Evolutionary conservation across 2,888 invertebrate genomes (phyloP).

Genomic region (Platycheirus rosarum): DNA sequence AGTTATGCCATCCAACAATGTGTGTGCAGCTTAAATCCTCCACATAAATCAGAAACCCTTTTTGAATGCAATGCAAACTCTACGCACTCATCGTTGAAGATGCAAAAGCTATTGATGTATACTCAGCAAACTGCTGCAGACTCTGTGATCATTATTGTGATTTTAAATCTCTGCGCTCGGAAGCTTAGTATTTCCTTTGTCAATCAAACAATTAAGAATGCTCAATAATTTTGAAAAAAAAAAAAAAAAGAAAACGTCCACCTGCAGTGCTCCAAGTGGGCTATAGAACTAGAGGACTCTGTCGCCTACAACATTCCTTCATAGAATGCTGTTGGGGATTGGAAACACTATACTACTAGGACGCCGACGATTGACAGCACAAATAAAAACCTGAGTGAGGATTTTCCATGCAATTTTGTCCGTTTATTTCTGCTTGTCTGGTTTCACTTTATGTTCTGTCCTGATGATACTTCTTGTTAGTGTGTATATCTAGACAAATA

Average conservation of each 20-base stretch:
- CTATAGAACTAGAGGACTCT: conserved; percentile 7
- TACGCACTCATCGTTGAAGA: background rate
- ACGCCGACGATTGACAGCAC: conserved; percentile 45
- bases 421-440: conserved; percentile 41
- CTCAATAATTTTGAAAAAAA: conserved; percentile 38
- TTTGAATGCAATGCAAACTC: background rate
- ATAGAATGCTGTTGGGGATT: conserved; percentile 6
- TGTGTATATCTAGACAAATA: conserved; percentile 38
- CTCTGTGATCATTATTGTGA: conserved; percentile 32
- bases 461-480: conserved; percentile 12
- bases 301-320: background rate
- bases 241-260: too few species aligned
- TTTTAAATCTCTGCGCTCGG: conserved; percentile 21
- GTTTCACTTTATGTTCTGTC: conserved; percentile 39
- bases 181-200: conserved; percentile 41
- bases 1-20: background rate
- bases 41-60: background rate
- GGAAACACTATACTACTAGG: conserved; percentile 26
- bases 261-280: conserved; percentile 3
- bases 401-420: conserved; percentile 60
- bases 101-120: background rate
- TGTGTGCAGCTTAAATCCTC: too few species aligned
- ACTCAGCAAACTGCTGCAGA: background rate
- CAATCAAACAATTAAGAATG: conserved; percentile 50
- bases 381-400: conserved; percentile 53